Conservation (phyloP, 2,888 invertebrate species). For the Mylabris sibirica region DNA sequence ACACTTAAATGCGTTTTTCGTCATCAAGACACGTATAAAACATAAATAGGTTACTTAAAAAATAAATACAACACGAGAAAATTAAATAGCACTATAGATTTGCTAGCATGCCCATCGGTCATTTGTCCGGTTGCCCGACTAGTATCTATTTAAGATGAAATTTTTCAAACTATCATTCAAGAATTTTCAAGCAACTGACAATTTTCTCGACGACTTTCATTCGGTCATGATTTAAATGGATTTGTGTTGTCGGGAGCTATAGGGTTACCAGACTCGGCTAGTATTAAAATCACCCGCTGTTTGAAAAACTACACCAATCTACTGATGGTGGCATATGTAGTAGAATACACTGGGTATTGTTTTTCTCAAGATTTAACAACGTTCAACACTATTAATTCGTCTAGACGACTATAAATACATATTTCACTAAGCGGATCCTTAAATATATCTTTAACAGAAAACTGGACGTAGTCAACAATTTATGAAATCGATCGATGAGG, state of each 20-base stretch:
- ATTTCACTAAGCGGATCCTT: constrained; percentile 22
- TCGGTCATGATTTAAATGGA: not conserved
- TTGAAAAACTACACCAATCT: constrained; percentile 42
- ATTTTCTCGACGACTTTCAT: not conserved
- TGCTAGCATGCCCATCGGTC: too few relatives aligned
- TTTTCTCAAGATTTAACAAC: constrained; percentile 27
- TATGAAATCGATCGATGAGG: not conserved
- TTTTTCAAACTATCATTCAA: too few relatives aligned
- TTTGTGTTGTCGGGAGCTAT: constrained; percentile 10
- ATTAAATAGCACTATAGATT: too few relatives aligned
- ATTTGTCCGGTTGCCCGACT: too few relatives aligned
- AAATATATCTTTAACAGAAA: not conserved
- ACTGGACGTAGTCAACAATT: not conserved
- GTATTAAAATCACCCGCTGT: constrained; percentile 49
- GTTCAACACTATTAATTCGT: constrained; percentile 34
- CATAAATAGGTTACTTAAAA: too few relatives aligned
- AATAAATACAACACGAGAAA: too few relatives aligned
- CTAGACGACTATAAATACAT: constrained; percentile 39
- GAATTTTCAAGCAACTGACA: constrained; percentile 1
- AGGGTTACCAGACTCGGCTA: constrained; percentile 30
- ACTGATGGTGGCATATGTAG: constrained; percentile 33
- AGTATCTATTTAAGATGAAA: too few relatives aligned
- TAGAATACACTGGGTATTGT: constrained; percentile 33
- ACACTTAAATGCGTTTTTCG: too few relatives aligned
- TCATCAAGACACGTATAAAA: too few relatives aligned